Conservation (phyloP, 2,888 invertebrate species). For the Galeopsomyia nigrocyanea region DNA sequence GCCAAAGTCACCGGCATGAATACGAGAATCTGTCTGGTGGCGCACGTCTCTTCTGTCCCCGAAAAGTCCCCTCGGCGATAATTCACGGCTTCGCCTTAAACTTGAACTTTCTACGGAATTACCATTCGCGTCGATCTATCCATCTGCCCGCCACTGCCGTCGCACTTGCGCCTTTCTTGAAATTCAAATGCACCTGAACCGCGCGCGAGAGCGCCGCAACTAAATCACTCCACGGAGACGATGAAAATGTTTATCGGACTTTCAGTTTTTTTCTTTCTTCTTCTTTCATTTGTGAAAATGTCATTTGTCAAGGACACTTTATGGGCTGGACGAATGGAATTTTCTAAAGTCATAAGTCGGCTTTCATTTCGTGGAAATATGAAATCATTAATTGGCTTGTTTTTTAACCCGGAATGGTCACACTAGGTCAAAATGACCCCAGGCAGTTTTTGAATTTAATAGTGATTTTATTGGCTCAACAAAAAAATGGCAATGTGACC, state of each 20-base stretch:
- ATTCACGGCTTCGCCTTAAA: slow-evolving; percentile 41
- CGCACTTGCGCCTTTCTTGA: background rate
- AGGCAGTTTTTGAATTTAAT: too few relatives aligned
- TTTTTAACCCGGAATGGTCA: too few relatives aligned
- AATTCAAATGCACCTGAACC: slow-evolving; percentile 26
- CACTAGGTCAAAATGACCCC: too few relatives aligned
- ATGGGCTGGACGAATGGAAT: too few relatives aligned
- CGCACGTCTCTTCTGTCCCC: background rate
- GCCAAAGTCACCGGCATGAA: background rate
- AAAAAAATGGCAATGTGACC: too few relatives aligned
- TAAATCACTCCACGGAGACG: background rate
- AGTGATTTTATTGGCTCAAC: too few relatives aligned
- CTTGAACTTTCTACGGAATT: slow-evolving; percentile 42
- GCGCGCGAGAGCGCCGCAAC: too few relatives aligned
- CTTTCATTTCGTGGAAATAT: too few relatives aligned
- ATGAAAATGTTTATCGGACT: background rate
- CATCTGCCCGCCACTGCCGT: background rate
- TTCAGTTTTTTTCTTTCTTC: background rate
- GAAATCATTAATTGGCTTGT: too few relatives aligned
- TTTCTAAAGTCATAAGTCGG: too few relatives aligned
- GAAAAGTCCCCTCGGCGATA: slow-evolving; percentile 23
- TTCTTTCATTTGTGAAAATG: too few relatives aligned
- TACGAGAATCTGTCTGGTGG: slow-evolving; percentile 19
- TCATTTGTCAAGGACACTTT: too few relatives aligned
- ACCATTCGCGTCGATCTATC: slow-evolving; percentile 26